phyloP scores from a whole-genome alignment of 2,888 invertebrate genomes.

The Octodonta nipae region DNA sequence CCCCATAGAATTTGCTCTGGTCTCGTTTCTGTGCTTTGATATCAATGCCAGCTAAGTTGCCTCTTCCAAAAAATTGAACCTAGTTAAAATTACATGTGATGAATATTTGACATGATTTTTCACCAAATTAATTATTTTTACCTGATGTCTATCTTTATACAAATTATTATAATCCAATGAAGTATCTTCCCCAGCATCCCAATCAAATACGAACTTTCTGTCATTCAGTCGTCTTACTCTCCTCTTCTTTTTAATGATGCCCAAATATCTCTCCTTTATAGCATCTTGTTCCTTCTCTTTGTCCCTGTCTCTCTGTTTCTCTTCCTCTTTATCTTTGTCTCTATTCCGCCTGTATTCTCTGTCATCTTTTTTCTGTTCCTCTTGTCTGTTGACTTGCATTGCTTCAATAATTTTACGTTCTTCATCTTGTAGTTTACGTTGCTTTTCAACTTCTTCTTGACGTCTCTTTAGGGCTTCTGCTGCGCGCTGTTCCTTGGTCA shows the following conservation, averaged over 20 bases:
- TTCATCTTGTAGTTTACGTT: constrained; percentile 58
- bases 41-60: constrained; percentile 95
- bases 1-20: constrained; percentile 94
- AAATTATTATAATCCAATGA: constrained; percentile 93
- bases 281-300: constrained; percentile 89
- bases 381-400: constrained; percentile 26
- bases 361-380: constrained; percentile 28
- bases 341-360: constrained; percentile 35
- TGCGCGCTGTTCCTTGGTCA: constrained; percentile 90
- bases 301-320: constrained; percentile 57
- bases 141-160: constrained; percentile 89
- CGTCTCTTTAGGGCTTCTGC: constrained; percentile 78
- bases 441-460: constrained; percentile 75
- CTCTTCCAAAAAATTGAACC: constrained; percentile 96
- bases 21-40: constrained; percentile 91
- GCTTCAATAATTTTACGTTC: constrained; percentile 37
- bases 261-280: constrained; percentile 89
- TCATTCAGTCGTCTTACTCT: constrained; percentile 89
- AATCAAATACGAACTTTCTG: constrained; percentile 98
- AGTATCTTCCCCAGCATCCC: constrained; percentile 98
- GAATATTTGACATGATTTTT: too few species aligned
- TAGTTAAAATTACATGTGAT: too few species aligned
- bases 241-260: constrained; percentile 83
- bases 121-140: too few species aligned
- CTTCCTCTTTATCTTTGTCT: constrained; percentile 38